Conservation (phyloP, 1,140 invertebrate genomes). For the Aethina tumida region DNA sequence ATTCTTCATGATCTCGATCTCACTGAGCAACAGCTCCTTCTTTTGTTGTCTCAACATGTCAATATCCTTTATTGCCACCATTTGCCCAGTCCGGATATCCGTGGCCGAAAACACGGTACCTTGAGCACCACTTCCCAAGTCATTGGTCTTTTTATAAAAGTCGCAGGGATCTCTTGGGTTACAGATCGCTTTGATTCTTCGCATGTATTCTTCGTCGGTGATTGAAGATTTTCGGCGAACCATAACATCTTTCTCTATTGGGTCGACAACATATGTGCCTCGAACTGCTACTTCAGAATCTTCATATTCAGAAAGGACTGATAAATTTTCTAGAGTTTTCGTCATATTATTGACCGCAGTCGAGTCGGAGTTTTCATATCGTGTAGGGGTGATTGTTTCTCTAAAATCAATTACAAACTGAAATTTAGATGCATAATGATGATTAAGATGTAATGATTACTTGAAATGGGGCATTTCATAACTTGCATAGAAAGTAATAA, state of each 20-base stretch:
- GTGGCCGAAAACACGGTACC: slow-evolving; percentile 88
- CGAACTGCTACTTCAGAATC: too few species aligned
- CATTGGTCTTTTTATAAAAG: slow-evolving; percentile 65
- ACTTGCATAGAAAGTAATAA: too few species aligned
- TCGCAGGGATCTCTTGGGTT: slow-evolving; percentile 64
- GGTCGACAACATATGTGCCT: too few species aligned
- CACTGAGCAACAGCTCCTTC: slow-evolving; percentile 90
- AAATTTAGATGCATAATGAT: too few species aligned
- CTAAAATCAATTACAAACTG: too few species aligned
- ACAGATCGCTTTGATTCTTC: slow-evolving; percentile 69
- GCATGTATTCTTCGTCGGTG: slow-evolving; percentile 76
- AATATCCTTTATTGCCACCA: slow-evolving; percentile 93
- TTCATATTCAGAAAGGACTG: too few species aligned
- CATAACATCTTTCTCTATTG: slow-evolving; percentile 22
- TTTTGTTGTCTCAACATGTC: slow-evolving; percentile 88
- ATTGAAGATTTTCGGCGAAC: slow-evolving; percentile 29
- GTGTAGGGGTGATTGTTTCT: too few species aligned
- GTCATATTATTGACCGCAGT: too few species aligned
- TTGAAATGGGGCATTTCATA: too few species aligned
- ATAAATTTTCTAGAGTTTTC: too few species aligned
- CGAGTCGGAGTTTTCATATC: too few species aligned
- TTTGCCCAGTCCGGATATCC: slow-evolving; percentile 63
- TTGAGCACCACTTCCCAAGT: slow-evolving; percentile 82
- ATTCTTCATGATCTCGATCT: slow-evolving; percentile 88
- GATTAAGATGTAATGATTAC: too few species aligned